A percentile compares a stretch with the other conserved stretches of the same genome.
Conservation (phyloP, 2,113 vertebrate genomes). For the Lasiurus cinereus region DNA sequence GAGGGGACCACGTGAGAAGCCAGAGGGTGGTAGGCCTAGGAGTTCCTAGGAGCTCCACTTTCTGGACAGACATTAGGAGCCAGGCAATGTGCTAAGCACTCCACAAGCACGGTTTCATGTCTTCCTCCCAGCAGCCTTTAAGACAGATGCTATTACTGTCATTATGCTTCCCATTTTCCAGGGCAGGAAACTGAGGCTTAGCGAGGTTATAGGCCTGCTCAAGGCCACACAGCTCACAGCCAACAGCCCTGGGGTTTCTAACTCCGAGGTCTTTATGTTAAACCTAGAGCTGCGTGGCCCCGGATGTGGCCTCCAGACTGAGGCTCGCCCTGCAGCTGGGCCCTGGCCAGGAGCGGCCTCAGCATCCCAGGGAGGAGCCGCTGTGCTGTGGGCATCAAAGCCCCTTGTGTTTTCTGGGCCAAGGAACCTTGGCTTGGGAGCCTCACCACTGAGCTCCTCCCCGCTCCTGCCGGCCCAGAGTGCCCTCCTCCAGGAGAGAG, state of each 20-base stretch:
- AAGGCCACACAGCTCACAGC: not conserved
- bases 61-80: not conserved
- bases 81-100: not conserved
- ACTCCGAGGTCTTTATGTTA: not conserved
- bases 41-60: not conserved
- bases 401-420: constrained; percentile 67
- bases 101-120: not conserved
- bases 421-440: constrained; percentile 32
- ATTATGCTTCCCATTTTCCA: not conserved
- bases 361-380: not conserved
- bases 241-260: not conserved
- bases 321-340: not conserved
- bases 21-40: not conserved
- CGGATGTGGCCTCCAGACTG: not conserved
- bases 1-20: not conserved
- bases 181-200: too few relatives aligned
- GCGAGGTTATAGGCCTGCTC: not conserved
- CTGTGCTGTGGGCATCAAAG: constrained; percentile 56
- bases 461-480: constrained; percentile 43
- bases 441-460: not conserved
- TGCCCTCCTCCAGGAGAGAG: constrained; percentile 7
- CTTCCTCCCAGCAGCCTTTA: not conserved
- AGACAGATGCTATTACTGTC: not conserved
- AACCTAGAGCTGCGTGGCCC: not conserved
- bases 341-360: not conserved